These are phyloP conservation scores for Drosophila triauraria DNA, from an alignment of 1,140 invertebrate species.

Conservation along the genomic window DNA sequence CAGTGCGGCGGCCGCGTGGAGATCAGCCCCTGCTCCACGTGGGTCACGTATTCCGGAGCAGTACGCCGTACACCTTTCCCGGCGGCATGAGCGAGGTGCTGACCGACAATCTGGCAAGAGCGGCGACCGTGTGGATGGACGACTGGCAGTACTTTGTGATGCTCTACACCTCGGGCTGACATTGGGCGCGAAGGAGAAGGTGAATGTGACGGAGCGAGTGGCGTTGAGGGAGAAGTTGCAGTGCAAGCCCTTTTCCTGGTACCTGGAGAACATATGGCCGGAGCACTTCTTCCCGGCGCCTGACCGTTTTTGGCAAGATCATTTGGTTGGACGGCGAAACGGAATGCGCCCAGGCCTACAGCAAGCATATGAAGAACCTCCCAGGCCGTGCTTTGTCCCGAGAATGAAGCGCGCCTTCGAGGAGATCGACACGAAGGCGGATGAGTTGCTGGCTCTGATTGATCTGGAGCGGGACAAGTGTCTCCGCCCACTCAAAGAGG, in stretches of 20 bases:
- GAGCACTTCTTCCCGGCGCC: constrained; percentile 95
- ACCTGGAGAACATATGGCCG: constrained; percentile 96
- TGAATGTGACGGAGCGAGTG: constrained; percentile 87
- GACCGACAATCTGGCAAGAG: constrained; percentile 94
- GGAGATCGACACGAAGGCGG: constrained; percentile 68
- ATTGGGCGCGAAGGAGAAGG: constrained; percentile 86
- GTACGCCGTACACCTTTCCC: constrained; percentile 96
- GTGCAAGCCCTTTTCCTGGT: constrained; percentile 98
- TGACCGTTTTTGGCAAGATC: constrained; percentile 92
- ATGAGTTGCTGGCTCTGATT: constrained; percentile 62
- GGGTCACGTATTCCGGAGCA: constrained; percentile 98
- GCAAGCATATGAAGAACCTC: constrained; percentile 74
- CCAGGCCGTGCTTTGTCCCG: constrained; percentile 63
- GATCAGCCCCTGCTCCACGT: constrained; percentile 98
- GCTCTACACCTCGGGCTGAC: constrained; percentile 84
- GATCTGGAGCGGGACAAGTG: constrained; percentile 78
- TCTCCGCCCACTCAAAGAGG: constrained; percentile 65
- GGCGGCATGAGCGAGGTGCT: constrained; percentile 93
- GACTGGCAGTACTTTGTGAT: constrained; percentile 97
- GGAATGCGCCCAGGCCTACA: constrained; percentile 71
- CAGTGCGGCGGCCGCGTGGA: constrained; percentile 98
- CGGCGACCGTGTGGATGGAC: constrained; percentile 97
- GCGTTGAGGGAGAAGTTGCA: constrained; percentile 91
- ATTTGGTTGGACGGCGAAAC: constrained; percentile 84
- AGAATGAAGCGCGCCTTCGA: constrained; percentile 75